Base-by-base conservation (phyloP, 2,888 invertebrate species). In the Lasioglossum figueresi region DNA sequence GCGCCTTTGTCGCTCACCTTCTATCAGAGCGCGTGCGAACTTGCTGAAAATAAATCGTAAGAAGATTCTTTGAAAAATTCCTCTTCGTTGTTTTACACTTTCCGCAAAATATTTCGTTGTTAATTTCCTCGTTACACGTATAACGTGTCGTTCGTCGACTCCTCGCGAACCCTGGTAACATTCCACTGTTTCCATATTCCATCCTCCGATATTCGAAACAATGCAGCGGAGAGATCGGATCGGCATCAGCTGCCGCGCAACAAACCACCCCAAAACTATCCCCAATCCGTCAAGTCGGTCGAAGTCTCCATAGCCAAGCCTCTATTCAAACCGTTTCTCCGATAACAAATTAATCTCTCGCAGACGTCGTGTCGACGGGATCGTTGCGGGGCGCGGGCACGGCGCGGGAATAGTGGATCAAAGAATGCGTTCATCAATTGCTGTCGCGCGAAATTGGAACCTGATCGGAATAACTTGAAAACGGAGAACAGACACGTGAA, bases 261-360 rank as follows among this genome's bases (percentile, higher is more conserved):
- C 73, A 70, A 78, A 75, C 77, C 78, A 43, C 59, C 77, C 76
- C 34, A 12, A 71, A 81, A 81, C 75, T 66, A 56, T 31, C 66
- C 70, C 23, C 31, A 48, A 84, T 83, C 52, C 70, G 74, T 78
- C 83, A 59, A 71, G 40, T 74, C 23, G 48, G 34, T 8, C 27
- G 74, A 78, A 73, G 56, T 76, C 56, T 73, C 63, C 59, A 5
- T 73, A 27, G 37, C 12, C 34, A 16, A 34, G 66, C 31, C 76
- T 14, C 77, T 70, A 56, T 63, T 56, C 63, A 71, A 83, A 75
- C 70, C 34, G 56, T 56, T 75, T 71, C 48, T 59, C 37, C 19
- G 70, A 48, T 74, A 75, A 78, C 83, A 71, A 83, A 84, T 84
- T 84, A 84, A 84, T 84, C 83, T 34, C 10, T 56, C 31, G 40